These are phyloP conservation scores for Mythimna pallens DNA, from an alignment of 2,888 invertebrate genomes.

Conservation along the genomic window DNA sequence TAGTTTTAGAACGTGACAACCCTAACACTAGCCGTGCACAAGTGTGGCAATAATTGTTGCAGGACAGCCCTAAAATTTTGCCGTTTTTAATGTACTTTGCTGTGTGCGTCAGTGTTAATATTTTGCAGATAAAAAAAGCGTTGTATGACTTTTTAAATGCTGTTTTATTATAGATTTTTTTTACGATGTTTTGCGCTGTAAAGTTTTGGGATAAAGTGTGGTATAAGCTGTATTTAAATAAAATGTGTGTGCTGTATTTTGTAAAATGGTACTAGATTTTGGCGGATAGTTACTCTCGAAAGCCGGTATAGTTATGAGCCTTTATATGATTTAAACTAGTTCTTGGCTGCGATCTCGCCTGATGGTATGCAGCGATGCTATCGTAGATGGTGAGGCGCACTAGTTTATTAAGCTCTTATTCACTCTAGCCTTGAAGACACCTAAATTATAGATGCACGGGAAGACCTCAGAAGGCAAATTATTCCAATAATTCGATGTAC, in stretches of 20 bases:
- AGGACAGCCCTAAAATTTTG: conserved; percentile 50
- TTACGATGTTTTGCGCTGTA: conserved; percentile 26
- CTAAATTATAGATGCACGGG: too few species aligned
- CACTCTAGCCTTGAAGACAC: too few species aligned
- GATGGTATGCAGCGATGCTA: too few species aligned
- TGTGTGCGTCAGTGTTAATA: conserved; percentile 44
- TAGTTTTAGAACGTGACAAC: not conserved
- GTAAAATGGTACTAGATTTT: not conserved
- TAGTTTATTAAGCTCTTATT: too few species aligned
- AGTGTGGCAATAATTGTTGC: conserved; percentile 59
- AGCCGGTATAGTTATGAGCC: not conserved
- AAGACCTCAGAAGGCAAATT: too few species aligned
- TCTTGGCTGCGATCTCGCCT: too few species aligned
- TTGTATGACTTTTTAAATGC: conserved; percentile 40
- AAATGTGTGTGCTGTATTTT: conserved; percentile 16
- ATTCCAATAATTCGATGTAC: too few species aligned
- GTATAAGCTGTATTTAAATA: conserved; percentile 39
- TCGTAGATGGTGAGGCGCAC: too few species aligned
- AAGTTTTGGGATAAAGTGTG: conserved; percentile 21
- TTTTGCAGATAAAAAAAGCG: conserved; percentile 37
- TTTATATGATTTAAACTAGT: too few species aligned
- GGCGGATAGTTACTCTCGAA: not conserved
- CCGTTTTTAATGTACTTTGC: conserved; percentile 58
- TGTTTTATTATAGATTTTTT: conserved; percentile 39
- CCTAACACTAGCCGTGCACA: conserved; percentile 44